phyloP scores from a whole-genome alignment of 2,797 vertebrate genomes.

The Hipposideros larvatus region DNA sequence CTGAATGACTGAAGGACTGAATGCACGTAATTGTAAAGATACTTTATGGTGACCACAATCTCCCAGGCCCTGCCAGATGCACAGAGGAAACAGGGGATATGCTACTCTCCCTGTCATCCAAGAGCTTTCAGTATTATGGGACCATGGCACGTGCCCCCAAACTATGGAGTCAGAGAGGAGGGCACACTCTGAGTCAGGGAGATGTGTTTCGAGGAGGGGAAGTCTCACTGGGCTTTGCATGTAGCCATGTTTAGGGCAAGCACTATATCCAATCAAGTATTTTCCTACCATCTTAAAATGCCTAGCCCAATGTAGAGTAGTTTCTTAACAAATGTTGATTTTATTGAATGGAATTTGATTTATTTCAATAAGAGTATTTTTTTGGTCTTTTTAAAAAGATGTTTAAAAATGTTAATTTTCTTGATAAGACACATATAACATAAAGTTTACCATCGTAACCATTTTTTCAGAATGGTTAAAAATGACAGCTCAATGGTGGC shows the following conservation, averaged over 20 bases:
- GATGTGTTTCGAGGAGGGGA: fast-evolving
- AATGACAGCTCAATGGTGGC: neutral
- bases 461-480: neutral
- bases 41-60: neutral
- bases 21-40: neutral
- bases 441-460: neutral
- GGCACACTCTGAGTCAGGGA: neutral
- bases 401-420: neutral
- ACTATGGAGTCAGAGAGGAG: neutral
- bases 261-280: neutral
- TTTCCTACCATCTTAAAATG: neutral
- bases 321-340: neutral
- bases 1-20: neutral
- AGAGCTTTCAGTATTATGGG: neutral
- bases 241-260: neutral
- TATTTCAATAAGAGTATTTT: neutral
- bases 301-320: neutral
- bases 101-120: neutral
- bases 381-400: neutral
- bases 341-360: neutral
- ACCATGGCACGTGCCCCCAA: fast-evolving
- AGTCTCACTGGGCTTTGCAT: neutral
- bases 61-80: neutral
- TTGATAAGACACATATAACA: neutral
- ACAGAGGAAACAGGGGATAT: neutral